phyloP scores from a whole-genome alignment of 2,797 vertebrate genomes.

The Sebastes itinus region DNA sequence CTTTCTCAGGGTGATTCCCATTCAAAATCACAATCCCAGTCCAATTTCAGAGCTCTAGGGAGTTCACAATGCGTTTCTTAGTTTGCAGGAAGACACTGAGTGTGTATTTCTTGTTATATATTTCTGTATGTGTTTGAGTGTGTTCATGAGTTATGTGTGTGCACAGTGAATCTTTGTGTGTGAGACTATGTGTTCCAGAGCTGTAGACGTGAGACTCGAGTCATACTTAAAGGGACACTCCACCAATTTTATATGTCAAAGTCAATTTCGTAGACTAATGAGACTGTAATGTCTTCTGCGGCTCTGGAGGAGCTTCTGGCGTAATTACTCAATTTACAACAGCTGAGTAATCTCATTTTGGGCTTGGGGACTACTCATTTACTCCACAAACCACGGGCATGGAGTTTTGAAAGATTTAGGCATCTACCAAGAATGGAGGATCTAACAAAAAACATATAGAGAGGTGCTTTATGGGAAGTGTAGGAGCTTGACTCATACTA shows the following conservation, averaged over 20 bases:
- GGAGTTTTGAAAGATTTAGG: not conserved
- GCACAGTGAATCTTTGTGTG: not conserved
- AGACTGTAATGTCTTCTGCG: not conserved
- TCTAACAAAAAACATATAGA: not conserved
- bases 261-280: not conserved
- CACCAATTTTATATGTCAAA: slow-evolving; percentile 3
- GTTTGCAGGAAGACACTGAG: not conserved
- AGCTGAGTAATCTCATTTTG: not conserved
- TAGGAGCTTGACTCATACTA: not conserved
- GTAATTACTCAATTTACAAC: slow-evolving; percentile 5
- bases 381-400: not conserved
- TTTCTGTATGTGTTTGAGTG: not conserved
- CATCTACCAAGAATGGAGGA: not conserved
- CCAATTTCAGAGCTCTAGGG: not conserved
- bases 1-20: slow-evolving; percentile 11
- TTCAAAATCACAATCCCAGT: slow-evolving; percentile 15
- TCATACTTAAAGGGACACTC: not conserved
- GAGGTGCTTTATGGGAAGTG: not conserved
- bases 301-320: not conserved
- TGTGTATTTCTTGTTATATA: not conserved
- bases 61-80: not conserved
- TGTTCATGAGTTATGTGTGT: not conserved
- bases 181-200: slow-evolving; percentile 3
- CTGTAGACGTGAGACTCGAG: not conserved
- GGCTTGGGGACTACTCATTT: not conserved